Base-by-base conservation (phyloP, 1,140 invertebrate species). In the Heliconius himera region DNA sequence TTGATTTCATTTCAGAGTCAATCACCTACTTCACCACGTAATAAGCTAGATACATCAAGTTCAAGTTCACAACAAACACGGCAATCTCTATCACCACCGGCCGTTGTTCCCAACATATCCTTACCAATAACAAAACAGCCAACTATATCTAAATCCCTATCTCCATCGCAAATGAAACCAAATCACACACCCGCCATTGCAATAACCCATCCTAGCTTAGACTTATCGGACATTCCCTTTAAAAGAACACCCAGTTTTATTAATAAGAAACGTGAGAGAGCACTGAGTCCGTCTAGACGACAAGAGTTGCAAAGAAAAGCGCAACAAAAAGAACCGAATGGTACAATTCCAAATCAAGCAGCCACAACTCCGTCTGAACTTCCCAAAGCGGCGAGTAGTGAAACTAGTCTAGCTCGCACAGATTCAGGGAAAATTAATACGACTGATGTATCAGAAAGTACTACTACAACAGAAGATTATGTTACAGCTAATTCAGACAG, bases 401-500 rank as follows among this genome's bases (percentile, higher is more conserved):
- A 94, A 87, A 93, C 91, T 51, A 94, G 91, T 84, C 90, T 95
- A 83, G 93, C 93, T 76, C 92, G 97, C 82, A 97, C 97, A 4
- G 97, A 97, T 93, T 97, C 97, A 20, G 96, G 96, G 73, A 96
- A 95, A 89, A 96, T 96, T 2, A 97, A 97, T 88, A 97, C 96
- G 8, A 95, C 95, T 3, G 97, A 98, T 90, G 95, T 97, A 29
- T 98, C 97, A 11, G 97, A 98, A 94, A 96, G 96, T 81, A 98
- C 97, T 77, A 97, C 97, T 26, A 97, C 97, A 36, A 98, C 97
- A 36, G 97, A 98, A 88, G 98, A 98, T 89, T 98, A 98, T 91
- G 96, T 97, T 80, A 98, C 98, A 87, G 98, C 98, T 89, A 98
- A 97, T 91, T 98, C 97, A 46, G 97, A 96, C 83, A 97, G 96